These are phyloP conservation scores for Todiramphus saurophagus DNA, from an alignment of 2,113 vertebrate species.

Conservation along the genomic window DNA sequence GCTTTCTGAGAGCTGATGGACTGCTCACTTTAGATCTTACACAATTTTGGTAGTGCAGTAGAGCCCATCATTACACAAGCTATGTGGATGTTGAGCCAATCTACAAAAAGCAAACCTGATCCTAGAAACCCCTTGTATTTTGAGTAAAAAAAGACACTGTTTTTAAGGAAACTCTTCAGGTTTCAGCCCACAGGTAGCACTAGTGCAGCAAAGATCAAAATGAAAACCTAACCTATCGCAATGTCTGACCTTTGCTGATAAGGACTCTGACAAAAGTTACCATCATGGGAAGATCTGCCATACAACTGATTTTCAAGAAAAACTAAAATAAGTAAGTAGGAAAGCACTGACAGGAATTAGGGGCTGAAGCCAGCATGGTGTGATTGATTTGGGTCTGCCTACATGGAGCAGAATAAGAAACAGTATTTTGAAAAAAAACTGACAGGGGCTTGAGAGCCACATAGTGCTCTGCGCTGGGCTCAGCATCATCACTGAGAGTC, in stretches of 20 bases:
- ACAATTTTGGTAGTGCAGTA: background rate
- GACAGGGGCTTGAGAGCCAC: background rate
- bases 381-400: background rate
- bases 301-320: background rate
- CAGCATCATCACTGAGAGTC: background rate
- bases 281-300: background rate
- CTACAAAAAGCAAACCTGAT: background rate
- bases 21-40: background rate
- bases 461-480: background rate
- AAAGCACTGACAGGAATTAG: background rate
- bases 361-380: background rate
- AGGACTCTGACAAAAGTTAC: background rate
- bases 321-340: background rate
- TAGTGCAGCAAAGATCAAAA: background rate
- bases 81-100: background rate
- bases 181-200: background rate
- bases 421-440: background rate
- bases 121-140: background rate
- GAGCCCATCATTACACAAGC: background rate
- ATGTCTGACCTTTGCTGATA: background rate
- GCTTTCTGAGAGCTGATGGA: background rate
- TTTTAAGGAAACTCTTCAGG: background rate
- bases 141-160: background rate
- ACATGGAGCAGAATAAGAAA: background rate
- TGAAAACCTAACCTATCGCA: background rate